These are phyloP conservation scores for Glyptemys insculpta DNA, from an alignment of 2,797 vertebrate species.

Conservation along the genomic window DNA sequence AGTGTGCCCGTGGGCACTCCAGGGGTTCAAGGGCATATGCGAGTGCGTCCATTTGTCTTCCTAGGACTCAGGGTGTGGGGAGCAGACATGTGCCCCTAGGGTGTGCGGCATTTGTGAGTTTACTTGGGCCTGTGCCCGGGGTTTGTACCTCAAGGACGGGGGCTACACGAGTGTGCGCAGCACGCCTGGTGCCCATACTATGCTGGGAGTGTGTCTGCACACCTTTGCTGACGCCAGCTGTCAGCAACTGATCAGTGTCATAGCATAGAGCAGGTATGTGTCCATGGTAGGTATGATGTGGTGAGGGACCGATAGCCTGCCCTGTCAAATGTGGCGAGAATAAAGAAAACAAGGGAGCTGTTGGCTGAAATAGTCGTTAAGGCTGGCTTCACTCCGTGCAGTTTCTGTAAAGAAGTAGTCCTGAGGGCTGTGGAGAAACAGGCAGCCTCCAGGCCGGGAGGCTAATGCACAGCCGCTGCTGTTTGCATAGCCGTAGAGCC, in stretches of 20 bases:
- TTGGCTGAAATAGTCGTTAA: constrained; percentile 57
- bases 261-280: neutral
- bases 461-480: constrained; percentile 66
- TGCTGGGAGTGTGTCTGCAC: neutral
- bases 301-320: constrained; percentile 17
- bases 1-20: no score
- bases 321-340: constrained; percentile 48
- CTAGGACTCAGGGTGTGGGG: no score
- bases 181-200: no score
- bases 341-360: constrained; percentile 64
- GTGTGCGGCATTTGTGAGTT: neutral
- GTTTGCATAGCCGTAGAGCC: constrained; percentile 81
- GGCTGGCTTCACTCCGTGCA: constrained; percentile 57
- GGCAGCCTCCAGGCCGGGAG: constrained; percentile 73
- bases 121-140: neutral
- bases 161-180: no score
- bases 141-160: no score
- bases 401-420: constrained; percentile 60
- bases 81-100: no score
- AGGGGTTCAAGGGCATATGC: no score
- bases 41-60: no score
- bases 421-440: constrained; percentile 64
- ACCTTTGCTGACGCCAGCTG: no score
- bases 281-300: no score
- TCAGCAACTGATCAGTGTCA: no score